These are phyloP conservation scores for Watsonalla binaria DNA, from an alignment of 2,888 invertebrate genomes.

Conservation along the genomic window DNA sequence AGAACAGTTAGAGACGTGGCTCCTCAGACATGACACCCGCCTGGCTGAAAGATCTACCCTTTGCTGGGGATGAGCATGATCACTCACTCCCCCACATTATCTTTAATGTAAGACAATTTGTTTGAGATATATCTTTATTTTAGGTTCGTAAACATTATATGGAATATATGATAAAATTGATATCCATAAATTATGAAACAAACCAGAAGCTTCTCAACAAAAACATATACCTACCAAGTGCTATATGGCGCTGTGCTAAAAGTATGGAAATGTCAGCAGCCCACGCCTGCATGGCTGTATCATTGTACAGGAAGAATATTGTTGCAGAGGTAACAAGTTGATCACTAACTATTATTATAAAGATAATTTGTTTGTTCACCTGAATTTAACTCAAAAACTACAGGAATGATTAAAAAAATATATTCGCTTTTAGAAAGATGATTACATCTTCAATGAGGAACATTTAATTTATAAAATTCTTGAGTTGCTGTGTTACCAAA, in stretches of 20 bases:
- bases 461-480: too few species aligned
- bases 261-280: conserved; percentile 64
- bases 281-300: conserved; percentile 63
- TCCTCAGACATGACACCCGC: too few species aligned
- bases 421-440: too few species aligned
- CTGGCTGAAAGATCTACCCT: too few species aligned
- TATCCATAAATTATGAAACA: conserved; percentile 63
- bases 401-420: too few species aligned
- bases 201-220: conserved; percentile 58
- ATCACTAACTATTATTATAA: too few species aligned
- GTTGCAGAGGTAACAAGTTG: conserved; percentile 41
- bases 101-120: not conserved
- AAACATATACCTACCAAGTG: conserved; percentile 65
- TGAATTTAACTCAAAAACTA: not conserved
- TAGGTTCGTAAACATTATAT: conserved; percentile 73
- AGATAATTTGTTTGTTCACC: conserved; percentile 9
- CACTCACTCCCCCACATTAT: too few species aligned
- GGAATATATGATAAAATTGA: conserved; percentile 60
- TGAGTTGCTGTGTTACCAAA: too few species aligned
- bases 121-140: conserved; percentile 12
- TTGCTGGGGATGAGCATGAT: too few species aligned
- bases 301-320: conserved; percentile 63
- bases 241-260: conserved; percentile 71
- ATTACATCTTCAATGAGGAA: too few species aligned
- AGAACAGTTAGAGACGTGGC: too few species aligned